Evolutionary conservation across 1,140 invertebrate species (phyloP).

Genomic region (Listronotus oregonensis): DNA sequence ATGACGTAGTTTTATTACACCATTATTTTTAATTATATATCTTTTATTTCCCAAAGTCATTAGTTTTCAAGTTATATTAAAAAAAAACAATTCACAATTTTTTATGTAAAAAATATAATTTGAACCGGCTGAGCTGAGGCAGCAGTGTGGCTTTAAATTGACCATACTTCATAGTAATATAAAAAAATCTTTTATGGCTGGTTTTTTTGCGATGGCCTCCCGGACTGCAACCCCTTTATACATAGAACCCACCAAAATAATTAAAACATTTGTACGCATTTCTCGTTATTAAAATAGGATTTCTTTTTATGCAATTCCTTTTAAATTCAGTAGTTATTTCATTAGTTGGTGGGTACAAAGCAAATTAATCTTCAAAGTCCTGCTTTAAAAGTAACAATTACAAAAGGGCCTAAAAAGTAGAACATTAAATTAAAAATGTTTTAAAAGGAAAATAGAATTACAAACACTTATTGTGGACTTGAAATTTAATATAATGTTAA

Average conservation of each 20-base stretch:
- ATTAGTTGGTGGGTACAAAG: neutral
- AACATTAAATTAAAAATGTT: constrained; percentile 31
- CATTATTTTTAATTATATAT: no score
- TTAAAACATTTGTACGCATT: constrained; percentile 12
- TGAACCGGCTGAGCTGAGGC: no score
- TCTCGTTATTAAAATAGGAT: constrained; percentile 5
- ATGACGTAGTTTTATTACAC: no score
- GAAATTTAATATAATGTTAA: constrained; percentile 33
- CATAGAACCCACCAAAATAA: neutral
- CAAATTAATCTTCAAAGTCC: constrained; percentile 20
- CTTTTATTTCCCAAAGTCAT: no score
- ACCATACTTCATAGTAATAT: no score
- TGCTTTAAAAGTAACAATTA: constrained; percentile 17
- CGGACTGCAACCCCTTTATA: no score
- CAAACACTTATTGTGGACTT: constrained; percentile 22
- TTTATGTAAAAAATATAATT: no score
- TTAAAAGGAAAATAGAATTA: constrained; percentile 18
- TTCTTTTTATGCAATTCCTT: constrained; percentile 1
- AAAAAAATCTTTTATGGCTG: no score
- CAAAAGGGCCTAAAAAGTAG: constrained; percentile 19
- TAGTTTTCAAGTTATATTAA: no score
- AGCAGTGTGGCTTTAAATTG: no score
- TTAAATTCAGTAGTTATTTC: constrained; percentile 12
- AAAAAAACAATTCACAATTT: no score
- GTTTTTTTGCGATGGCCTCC: no score